Evolutionary conservation across 2,113 vertebrate species (phyloP), one percentile per base, ranked within the genome.

Genomic region (Tympanuchus pallidicinctus): DNA sequence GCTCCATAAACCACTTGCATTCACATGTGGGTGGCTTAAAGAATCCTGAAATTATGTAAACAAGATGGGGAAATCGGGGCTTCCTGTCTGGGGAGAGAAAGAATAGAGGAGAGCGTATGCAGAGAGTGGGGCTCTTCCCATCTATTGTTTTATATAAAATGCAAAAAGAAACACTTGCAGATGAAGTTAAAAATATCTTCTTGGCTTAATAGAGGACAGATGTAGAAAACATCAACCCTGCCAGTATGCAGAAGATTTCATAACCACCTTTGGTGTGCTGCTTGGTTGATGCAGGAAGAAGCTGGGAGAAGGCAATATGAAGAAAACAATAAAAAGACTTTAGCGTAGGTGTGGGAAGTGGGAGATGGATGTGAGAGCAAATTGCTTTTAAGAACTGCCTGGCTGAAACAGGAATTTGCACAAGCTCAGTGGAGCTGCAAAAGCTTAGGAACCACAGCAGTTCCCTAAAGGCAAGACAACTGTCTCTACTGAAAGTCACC

Each of bases 21-120:
- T 67, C 2, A 0, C 38, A 66, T 2, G 56, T 67, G 63, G 82
- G 94, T 70, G 67, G 79, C 84, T 95, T 85, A 79, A 90, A 93
- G 66, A 74, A 69, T 85, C 80, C 56, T 78, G 34, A 73, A 93
- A 94, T 94, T 88, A 83, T 81, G 74, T 71, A 89, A 95, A 48
- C 32, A 67, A 56, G 59, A 70, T 61, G 34, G 60, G 59, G 61
- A 96, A 96, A 95, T 1, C 0, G 38, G 56, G 82, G 86, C 54
- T 95, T 94, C 91, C 86, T 7, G 0, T 69, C 9, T 42, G 70
- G 42, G 70, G 82, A 82, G 73, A 86, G 70, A 89, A 92, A 92
- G 89, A 91, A 78, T 2, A 81, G 77, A 21, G 57, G 61, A 57
- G 30, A 50, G 14, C 0, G 7, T 4, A 0, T 6, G 47, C 22